Percentiles rank a stretch among this genome's conserved stretches.
Evolutionary conservation across 2,888 invertebrate species (phyloP).

Genomic region (Amblyjoppa fuscipennis): DNA sequence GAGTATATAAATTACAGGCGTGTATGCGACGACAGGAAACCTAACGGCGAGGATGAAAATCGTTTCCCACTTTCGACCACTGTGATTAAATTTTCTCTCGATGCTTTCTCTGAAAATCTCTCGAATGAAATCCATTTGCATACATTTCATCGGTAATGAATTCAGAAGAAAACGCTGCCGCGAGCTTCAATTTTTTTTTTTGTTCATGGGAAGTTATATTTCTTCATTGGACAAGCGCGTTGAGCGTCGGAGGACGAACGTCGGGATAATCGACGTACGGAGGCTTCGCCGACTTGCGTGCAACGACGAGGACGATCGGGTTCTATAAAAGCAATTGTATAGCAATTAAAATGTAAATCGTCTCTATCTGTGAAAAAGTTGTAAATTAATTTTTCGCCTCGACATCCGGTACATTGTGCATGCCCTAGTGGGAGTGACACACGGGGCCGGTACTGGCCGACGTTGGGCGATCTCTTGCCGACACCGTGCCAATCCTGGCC

Average conservation of each 20-base stretch:
- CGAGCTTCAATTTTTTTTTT: too few species aligned
- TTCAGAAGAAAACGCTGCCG: too few species aligned
- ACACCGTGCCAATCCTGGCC: too few species aligned
- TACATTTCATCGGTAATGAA: neutral
- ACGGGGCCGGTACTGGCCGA: too few species aligned
- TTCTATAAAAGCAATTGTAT: neutral
- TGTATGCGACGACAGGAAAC: neutral
- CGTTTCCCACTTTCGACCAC: neutral
- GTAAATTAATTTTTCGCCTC: too few species aligned
- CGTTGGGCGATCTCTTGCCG: too few species aligned
- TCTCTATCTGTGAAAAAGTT: too few species aligned
- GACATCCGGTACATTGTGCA: too few species aligned
- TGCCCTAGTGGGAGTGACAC: too few species aligned
- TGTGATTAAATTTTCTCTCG: neutral
- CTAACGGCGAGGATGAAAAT: neutral
- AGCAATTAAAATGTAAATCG: too few species aligned
- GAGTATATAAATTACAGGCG: constrained; percentile 18
- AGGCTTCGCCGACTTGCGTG: neutral
- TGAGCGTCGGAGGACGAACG: neutral
- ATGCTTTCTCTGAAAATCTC: neutral
- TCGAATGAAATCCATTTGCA: neutral
- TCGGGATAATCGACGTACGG: neutral
- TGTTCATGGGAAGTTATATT: neutral
- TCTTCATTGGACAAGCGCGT: neutral
- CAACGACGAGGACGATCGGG: neutral